Evolutionary conservation across 2,797 vertebrate genomes (phyloP).

Genomic region (Acipenser oxyrinchus): DNA sequence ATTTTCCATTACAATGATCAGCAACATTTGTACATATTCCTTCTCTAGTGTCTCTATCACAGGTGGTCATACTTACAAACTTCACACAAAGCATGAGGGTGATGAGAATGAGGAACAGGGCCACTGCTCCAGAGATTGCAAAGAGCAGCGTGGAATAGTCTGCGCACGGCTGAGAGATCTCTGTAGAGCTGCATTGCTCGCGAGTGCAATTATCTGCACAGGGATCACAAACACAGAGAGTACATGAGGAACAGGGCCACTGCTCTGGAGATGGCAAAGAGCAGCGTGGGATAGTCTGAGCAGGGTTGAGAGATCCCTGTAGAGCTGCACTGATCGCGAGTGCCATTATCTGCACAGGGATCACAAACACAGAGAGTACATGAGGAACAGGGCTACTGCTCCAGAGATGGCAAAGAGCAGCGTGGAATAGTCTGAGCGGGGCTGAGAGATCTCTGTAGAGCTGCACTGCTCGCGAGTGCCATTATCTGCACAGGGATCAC

Average conservation of each 20-base stretch:
- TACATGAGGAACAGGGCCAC: constrained; percentile 21
- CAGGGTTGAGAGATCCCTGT: constrained; percentile 38
- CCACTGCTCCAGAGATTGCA: constrained; percentile 41
- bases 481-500: constrained; percentile 14
- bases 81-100: constrained; percentile 18
- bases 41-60: neutral
- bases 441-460: constrained; percentile 29
- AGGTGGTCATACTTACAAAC: constrained; percentile 41
- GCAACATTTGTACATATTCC: no score
- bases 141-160: constrained; percentile 47
- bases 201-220: no score
- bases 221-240: constrained; percentile 15
- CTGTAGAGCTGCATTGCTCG: constrained; percentile 16
- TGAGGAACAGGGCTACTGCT: constrained; percentile 26
- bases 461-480: no score
- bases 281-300: constrained; percentile 37
- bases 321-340: no score
- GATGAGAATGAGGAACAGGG: constrained; percentile 35
- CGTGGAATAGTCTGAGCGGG: constrained; percentile 38
- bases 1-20: neutral
- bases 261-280: constrained; percentile 46
- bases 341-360: constrained; percentile 16
- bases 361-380: constrained; percentile 2
- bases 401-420: constrained; percentile 49
- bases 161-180: constrained; percentile 34